Conservation (phyloP, 2,888 invertebrate species). For the Strigamia transsilvanica region DNA sequence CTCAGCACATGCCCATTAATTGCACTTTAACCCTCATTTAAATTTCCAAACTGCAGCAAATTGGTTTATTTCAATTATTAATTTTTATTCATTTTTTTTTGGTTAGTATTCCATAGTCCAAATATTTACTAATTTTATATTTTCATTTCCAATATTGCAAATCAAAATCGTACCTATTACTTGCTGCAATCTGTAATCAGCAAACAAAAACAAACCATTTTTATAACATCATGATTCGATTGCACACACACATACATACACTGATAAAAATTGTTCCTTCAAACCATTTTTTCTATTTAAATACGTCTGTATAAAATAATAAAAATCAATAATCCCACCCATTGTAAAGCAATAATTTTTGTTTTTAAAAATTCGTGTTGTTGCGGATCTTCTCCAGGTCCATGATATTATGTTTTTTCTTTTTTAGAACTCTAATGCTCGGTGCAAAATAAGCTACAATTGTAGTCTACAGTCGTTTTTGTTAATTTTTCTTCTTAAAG, state of each 20-base stretch:
- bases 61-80: background rate
- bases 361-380: slow-evolving; percentile 17
- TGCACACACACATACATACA: slow-evolving; percentile 33
- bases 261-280: slow-evolving; percentile 42
- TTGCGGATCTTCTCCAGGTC: slow-evolving; percentile 51
- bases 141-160: background rate
- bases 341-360: background rate
- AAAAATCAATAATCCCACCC: slow-evolving; percentile 5
- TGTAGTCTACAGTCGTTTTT: slow-evolving; percentile 50
- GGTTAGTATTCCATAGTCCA: too few relatives aligned
- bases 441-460: slow-evolving; percentile 54
- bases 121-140: background rate
- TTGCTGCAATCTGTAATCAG: slow-evolving; percentile 1
- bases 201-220: slow-evolving; percentile 39
- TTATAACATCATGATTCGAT: slow-evolving; percentile 42
- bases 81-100: too few relatives aligned
- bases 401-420: slow-evolving; percentile 41
- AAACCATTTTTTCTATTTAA: slow-evolving; percentile 36
- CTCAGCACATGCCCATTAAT: slow-evolving; percentile 42
- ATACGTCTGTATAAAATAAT: slow-evolving; percentile 13
- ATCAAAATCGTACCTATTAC: background rate
- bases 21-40: slow-evolving; percentile 44
- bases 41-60: slow-evolving; percentile 34
- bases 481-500: slow-evolving; percentile 50
- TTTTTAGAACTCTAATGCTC: slow-evolving; percentile 51